Conservation (phyloP, 2,888 invertebrate genomes). For the Drosophila pseudotakahashii region DNA sequence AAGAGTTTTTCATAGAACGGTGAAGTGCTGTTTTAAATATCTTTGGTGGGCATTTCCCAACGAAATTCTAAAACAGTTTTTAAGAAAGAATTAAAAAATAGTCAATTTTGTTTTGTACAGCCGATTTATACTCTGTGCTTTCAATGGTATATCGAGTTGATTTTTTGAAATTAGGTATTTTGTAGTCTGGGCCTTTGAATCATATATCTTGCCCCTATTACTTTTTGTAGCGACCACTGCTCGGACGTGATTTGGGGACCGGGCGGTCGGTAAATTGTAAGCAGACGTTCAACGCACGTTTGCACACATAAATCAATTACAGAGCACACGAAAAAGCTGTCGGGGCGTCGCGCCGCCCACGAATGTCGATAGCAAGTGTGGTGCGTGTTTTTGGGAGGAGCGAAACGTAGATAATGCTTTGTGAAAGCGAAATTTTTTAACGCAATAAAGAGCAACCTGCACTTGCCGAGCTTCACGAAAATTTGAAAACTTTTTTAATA, state of each 20-base stretch:
- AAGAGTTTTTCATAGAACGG: too few species aligned
- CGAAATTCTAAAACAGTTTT: too few species aligned
- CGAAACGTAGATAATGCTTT: conserved; percentile 54
- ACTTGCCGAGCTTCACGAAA: conserved; percentile 61
- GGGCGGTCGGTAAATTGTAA: conserved; percentile 43
- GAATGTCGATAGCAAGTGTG: conserved; percentile 34
- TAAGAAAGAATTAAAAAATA: too few species aligned
- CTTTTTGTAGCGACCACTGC: conserved; percentile 20
- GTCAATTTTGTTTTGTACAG: too few species aligned
- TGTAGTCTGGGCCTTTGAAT: not conserved
- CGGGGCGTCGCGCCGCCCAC: conserved; percentile 30
- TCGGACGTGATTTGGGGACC: conserved; percentile 32
- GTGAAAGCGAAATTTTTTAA: conserved; percentile 70
- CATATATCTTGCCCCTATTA: not conserved
- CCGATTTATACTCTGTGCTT: too few species aligned
- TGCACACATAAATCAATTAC: conserved; percentile 75
- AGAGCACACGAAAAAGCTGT: conserved; percentile 50
- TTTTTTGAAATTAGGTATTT: not conserved
- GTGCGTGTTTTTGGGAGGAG: not conserved
- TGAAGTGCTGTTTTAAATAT: too few species aligned
- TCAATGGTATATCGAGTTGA: not conserved
- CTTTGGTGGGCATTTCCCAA: too few species aligned
- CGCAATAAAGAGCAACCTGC: conserved; percentile 72
- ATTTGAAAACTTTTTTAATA: conserved; percentile 73
- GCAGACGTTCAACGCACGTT: conserved; percentile 73